Percentiles rank a stretch among this genome's conserved stretches.
These are phyloP conservation scores for Chirona hameri DNA, from an alignment of 2,888 invertebrate species.

Conservation along the genomic window DNA sequence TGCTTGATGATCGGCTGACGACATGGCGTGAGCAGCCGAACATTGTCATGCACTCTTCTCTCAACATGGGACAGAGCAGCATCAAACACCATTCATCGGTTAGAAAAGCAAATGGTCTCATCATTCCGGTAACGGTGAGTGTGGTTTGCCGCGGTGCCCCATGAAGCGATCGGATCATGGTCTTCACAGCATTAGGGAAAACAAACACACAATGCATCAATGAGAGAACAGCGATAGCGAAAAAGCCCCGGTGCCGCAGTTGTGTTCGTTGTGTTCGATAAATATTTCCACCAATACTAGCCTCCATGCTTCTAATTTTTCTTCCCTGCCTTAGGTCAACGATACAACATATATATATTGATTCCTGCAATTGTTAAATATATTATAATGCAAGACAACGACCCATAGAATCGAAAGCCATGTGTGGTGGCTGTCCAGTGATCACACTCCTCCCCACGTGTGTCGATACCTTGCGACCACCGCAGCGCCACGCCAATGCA, in stretches of 20 bases:
- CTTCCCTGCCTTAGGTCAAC: neutral
- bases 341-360: neutral
- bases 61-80: neutral
- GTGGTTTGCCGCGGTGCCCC: too few relatives aligned
- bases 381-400: neutral
- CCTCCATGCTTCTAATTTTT: neutral
- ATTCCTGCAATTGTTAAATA: neutral
- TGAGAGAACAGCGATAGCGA: neutral
- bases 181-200: neutral
- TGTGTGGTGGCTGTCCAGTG: neutral
- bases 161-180: neutral
- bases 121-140: neutral
- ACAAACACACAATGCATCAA: neutral
- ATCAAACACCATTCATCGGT: neutral
- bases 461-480: neutral
- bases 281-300: neutral
- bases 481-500: neutral
- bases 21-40: neutral
- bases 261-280: neutral
- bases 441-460: neutral
- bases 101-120: neutral
- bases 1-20: too few relatives aligned
- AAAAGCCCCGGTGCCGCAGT: neutral
- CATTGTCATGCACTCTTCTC: neutral
- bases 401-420: neutral